phyloP scores from a whole-genome alignment of 2,888 invertebrate species.

The Phoenoteleia sp. region DNA sequence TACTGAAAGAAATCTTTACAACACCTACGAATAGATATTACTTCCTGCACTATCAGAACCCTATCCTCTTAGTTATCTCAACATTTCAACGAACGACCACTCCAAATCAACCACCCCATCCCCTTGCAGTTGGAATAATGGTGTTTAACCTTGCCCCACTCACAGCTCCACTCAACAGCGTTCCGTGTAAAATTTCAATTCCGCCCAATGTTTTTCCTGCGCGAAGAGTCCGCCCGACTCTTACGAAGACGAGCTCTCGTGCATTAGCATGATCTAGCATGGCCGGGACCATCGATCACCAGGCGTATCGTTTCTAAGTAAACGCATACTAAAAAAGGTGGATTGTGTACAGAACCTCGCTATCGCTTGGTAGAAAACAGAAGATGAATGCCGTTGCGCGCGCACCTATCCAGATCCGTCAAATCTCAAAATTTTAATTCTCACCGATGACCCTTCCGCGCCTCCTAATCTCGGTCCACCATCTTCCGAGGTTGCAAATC shows the following conservation, averaged over 20 bases:
- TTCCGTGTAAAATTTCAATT: slow-evolving; percentile 55
- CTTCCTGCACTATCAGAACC: too few relatives aligned
- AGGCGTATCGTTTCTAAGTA: slow-evolving; percentile 53
- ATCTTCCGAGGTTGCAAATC: slow-evolving; percentile 63
- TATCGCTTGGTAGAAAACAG: slow-evolving; percentile 22
- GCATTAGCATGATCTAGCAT: slow-evolving; percentile 63
- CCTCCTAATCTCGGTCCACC: slow-evolving; percentile 1
- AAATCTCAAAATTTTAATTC: slow-evolving; percentile 46
- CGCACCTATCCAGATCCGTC: slow-evolving; percentile 1
- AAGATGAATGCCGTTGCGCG: slow-evolving; percentile 5
- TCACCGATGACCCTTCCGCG: background rate
- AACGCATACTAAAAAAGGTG: slow-evolving; percentile 36
- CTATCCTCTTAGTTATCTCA: too few relatives aligned
- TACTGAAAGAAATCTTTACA: too few relatives aligned
- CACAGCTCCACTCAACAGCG: background rate
- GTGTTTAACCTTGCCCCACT: slow-evolving; percentile 31
- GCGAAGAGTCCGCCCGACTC: background rate
- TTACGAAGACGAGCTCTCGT: slow-evolving; percentile 42
- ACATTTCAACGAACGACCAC: background rate
- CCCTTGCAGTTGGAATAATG: slow-evolving; percentile 17
- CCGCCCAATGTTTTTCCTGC: slow-evolving; percentile 19
- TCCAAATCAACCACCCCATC: background rate
- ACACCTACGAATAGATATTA: too few relatives aligned
- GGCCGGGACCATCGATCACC: slow-evolving; percentile 61
- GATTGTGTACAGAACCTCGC: slow-evolving; percentile 12